These are phyloP conservation scores for Monodelphis domestica DNA, from an alignment of 2,797 vertebrate genomes.

Conservation along the genomic window DNA sequence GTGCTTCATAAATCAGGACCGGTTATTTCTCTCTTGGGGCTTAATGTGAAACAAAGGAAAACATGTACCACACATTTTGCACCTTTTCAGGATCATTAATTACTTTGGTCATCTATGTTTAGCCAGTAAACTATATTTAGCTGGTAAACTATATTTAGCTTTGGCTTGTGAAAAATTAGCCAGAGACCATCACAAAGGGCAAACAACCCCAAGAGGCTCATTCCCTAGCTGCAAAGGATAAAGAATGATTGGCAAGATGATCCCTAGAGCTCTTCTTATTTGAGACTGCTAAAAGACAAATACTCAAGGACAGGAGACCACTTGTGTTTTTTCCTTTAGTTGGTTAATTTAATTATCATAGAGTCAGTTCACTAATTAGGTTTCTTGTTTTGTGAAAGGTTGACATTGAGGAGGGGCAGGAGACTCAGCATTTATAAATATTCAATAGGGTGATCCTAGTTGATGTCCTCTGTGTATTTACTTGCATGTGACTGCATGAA, in stretches of 20 bases:
- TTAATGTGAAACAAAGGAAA: neutral
- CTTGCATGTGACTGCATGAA: neutral
- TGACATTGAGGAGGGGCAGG: neutral
- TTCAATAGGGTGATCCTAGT: neutral
- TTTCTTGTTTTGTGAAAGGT: accelerated
- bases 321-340: neutral
- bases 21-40: neutral
- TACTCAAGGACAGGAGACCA: neutral
- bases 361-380: neutral
- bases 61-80: neutral
- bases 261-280: neutral
- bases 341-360: neutral
- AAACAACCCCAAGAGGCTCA: neutral
- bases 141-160: neutral
- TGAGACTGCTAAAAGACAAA: too few species aligned
- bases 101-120: neutral
- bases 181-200: neutral
- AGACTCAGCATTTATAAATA: neutral
- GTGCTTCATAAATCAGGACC: neutral
- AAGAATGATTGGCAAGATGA: neutral
- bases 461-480: neutral
- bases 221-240: neutral
- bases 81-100: neutral
- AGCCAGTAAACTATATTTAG: conserved; percentile 4
- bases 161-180: neutral